Base-by-base conservation (phyloP, 35 echinoderm and acorn worm genomes). In the Stichopus chloronotus region DNA sequence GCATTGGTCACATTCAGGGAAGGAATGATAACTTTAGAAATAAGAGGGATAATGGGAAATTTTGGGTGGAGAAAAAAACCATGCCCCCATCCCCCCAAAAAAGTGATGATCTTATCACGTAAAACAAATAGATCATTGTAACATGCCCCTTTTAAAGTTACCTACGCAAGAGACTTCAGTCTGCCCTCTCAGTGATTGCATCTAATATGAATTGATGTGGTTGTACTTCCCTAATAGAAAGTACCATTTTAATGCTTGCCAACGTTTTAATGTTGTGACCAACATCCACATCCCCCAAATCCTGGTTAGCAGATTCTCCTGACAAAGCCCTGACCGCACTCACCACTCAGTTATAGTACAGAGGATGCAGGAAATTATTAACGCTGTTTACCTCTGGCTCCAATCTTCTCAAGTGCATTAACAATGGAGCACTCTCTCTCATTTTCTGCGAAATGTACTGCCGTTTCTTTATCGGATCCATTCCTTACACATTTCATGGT, bases 381-480 rank as follows among this genome's bases (percentile, higher is more conserved):
- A 80, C 4, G 43, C 0, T 25, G 23, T 19, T 52, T 80, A 25
- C 10, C 52, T 80, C 43, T 22, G 43, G 4, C n/a, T n/a, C n/a
- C n/a, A n/a, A n/a, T n/a, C n/a, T n/a, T n/a, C 23, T 80, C 78
- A 80, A 53, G 11, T 80, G 78, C 11, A 80, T 80, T 5, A 80
- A 25, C 23, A 80, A 53, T 4, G 7, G 78, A 13, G 78, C 78
- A 30, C 78, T 80, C n/a, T n/a, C 78, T 52, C 78, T 80, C 78
- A 80, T 80, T 30, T 80, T 80, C 78, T 80, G 78, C 1, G 78
- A 80, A 25, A 80, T 30, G 25, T 80, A 80, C 5, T 4, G 23
- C 4, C 78, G 21, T 25, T 53, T 80, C 25, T 80, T 80, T 3
- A 80, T 80, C 2, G 9, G 23, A 43, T 80, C 78, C 78, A 80